Percentiles rank a stretch among this genome's conserved stretches.
phyloP scores from a whole-genome alignment of 2,113 vertebrate genomes.

The Callionymus lyra region DNA sequence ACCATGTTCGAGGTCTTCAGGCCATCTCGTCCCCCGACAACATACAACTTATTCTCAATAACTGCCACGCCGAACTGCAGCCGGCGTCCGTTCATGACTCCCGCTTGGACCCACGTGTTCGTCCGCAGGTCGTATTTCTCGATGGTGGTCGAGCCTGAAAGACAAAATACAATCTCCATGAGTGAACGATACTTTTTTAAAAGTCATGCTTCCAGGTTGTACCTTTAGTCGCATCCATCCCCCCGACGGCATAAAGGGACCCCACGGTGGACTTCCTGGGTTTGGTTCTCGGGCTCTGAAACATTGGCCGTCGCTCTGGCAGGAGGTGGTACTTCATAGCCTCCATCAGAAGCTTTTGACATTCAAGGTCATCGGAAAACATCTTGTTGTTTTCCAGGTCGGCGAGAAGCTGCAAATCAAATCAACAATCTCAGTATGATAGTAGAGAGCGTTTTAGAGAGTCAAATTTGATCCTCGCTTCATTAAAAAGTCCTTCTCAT shows the following conservation, averaged over 20 bases:
- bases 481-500: no score
- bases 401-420: slow-evolving; percentile 75
- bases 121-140: slow-evolving; percentile 93
- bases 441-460: no score
- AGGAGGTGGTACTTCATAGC: slow-evolving; percentile 97
- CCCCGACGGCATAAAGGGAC: slow-evolving; percentile 89
- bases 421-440: background rate
- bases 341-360: slow-evolving; percentile 95
- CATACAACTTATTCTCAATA: slow-evolving; percentile 90
- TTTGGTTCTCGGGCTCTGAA: slow-evolving; percentile 93
- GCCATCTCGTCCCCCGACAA: slow-evolving; percentile 90
- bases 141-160: slow-evolving; percentile 84
- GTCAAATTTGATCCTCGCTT: no score
- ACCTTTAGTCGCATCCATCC: slow-evolving; percentile 95
- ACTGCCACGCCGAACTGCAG: slow-evolving; percentile 95
- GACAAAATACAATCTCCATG: no score
- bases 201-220: background rate
- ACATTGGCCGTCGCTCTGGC: slow-evolving; percentile 85
- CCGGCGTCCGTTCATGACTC: slow-evolving; percentile 83
- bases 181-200: no score
- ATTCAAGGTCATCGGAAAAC: slow-evolving; percentile 88
- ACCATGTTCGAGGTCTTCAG: slow-evolving; percentile 94
- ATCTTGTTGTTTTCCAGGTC: slow-evolving; percentile 93
- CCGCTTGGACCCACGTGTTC: slow-evolving; percentile 86
- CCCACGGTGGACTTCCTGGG: slow-evolving; percentile 97